Evolutionary conservation across 2,797 vertebrate species (phyloP).

Genomic region (Sebastes wilsoni): DNA sequence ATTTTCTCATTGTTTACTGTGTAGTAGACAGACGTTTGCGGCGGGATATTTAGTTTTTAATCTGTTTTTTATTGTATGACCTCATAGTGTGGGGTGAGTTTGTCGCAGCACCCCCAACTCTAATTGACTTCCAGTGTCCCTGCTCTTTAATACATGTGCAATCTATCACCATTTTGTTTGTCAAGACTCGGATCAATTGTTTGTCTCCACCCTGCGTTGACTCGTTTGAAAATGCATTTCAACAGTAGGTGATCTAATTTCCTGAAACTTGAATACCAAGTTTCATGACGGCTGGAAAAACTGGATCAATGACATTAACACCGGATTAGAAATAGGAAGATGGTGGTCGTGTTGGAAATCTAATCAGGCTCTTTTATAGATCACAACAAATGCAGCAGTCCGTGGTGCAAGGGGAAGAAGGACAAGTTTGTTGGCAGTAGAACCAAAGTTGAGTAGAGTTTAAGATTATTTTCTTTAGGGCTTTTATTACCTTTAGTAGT

Average conservation of each 20-base stretch:
- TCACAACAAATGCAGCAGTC: neutral
- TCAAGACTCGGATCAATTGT: neutral
- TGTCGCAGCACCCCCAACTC: neutral
- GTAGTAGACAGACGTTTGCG: neutral
- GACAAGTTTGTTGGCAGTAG: neutral
- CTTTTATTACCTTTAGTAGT: too few species aligned
- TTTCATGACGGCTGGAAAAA: neutral
- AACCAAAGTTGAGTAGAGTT: neutral
- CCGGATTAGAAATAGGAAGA: neutral
- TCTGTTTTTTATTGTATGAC: neutral
- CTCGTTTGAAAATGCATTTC: constrained; percentile 13
- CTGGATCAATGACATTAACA: constrained; percentile 1
- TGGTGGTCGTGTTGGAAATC: neutral
- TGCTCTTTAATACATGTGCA: constrained; percentile 4
- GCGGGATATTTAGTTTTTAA: neutral
- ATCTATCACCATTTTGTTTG: neutral
- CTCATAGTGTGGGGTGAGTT: neutral
- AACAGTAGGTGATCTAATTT: constrained; percentile 11
- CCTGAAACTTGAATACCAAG: constrained; percentile 10
- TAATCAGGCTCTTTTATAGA: neutral
- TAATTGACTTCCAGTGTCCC: neutral
- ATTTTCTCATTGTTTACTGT: neutral
- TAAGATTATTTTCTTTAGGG: too few species aligned
- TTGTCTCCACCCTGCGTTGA: constrained; percentile 2
- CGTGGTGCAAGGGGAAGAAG: neutral